Percentiles rank a stretch among this genome's conserved stretches.
Evolutionary conservation across 23 tunicate genomes (phyloP).

Genomic region (Trididemnum clinides): DNA sequence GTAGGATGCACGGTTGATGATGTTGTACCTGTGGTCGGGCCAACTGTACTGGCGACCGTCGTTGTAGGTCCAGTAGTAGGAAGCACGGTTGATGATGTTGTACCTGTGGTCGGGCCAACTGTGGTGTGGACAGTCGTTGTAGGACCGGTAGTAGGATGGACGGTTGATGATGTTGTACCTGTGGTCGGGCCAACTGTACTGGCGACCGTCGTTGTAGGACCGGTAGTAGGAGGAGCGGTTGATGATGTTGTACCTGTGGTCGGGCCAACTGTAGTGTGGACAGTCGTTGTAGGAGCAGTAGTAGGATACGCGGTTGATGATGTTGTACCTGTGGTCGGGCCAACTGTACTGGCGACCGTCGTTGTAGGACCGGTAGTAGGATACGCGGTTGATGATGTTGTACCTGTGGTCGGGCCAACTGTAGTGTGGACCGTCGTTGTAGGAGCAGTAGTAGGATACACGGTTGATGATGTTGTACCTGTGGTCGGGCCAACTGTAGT

Average conservation of each 20-base stretch:
- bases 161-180: neutral
- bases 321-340: constrained; percentile 29
- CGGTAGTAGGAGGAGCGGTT: neutral
- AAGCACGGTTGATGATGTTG: too few relatives aligned
- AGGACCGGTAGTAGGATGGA: neutral
- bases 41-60: too few relatives aligned
- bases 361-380: neutral
- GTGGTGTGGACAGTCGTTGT: too few relatives aligned
- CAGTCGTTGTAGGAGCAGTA: neutral
- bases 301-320: neutral
- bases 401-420: neutral
- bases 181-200: neutral
- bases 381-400: neutral
- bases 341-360: neutral
- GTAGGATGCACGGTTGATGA: too few relatives aligned
- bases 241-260: neutral
- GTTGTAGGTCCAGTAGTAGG: too few relatives aligned
- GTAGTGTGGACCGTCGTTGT: neutral
- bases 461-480: neutral
- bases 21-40: too few relatives aligned
- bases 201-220: neutral
- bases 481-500: neutral
- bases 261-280: neutral
- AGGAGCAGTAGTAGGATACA: neutral
- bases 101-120: too few relatives aligned